A percentile compares a stretch with the other conserved stretches of the same genome.
Evolutionary conservation across 2,113 vertebrate genomes (phyloP).

Genomic region (Cromileptes altivelis): DNA sequence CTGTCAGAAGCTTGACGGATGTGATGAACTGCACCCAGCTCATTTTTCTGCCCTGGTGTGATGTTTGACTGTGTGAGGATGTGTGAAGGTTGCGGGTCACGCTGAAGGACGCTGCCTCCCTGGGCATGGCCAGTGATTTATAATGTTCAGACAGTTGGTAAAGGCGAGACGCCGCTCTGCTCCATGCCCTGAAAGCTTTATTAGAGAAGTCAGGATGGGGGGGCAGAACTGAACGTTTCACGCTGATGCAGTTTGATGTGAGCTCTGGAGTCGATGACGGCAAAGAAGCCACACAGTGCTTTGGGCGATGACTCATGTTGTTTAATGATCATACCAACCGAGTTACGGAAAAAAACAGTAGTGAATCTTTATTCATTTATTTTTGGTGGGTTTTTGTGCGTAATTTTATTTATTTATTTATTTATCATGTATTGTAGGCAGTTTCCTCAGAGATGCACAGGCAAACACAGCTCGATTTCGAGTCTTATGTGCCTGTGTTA

Average conservation of each 20-base stretch:
- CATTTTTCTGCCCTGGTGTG: slow-evolving; percentile 35
- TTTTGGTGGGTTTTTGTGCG: not conserved
- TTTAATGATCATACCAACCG: slow-evolving; percentile 39
- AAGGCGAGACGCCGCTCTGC: not conserved
- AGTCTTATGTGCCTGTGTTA: not conserved
- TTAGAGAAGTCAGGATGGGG: slow-evolving; percentile 21
- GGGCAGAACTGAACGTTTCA: slow-evolving; percentile 2
- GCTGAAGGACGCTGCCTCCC: slow-evolving; percentile 65
- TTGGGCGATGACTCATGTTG: slow-evolving; percentile 25
- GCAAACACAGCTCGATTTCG: not conserved
- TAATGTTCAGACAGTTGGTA: slow-evolving; percentile 48
- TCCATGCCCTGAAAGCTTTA: slow-evolving; percentile 30
- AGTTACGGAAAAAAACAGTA: not conserved
- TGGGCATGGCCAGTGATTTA: slow-evolving; percentile 59
- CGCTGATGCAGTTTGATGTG: slow-evolving; percentile 37
- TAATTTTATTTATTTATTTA: not conserved
- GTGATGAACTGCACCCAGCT: slow-evolving; percentile 47
- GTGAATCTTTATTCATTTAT: not conserved
- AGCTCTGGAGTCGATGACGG: slow-evolving; percentile 16
- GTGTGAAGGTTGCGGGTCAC: slow-evolving; percentile 68
- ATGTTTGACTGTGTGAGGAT: slow-evolving; percentile 40
- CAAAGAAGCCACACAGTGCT: slow-evolving; percentile 34
- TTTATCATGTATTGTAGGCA: not conserved
- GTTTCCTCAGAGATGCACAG: not conserved
- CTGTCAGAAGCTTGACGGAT: slow-evolving; percentile 61